Conservation (phyloP, 2,797 vertebrate genomes). For the Neopelma chrysocephalum region DNA sequence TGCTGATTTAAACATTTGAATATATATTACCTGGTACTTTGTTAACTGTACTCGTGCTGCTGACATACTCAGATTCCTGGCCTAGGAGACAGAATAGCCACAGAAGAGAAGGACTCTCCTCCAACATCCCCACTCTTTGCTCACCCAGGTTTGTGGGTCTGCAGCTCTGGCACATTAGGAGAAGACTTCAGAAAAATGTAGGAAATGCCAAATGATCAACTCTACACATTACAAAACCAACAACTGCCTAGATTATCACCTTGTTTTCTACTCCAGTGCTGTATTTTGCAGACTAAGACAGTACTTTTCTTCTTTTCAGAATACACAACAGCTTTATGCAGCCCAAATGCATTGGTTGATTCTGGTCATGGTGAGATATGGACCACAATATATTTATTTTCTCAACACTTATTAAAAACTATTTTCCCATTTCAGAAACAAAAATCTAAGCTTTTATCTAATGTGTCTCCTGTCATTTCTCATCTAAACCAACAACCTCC, state of each 20-base stretch:
- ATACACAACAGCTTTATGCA: not conserved
- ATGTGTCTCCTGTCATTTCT: not conserved
- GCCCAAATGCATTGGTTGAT: not conserved
- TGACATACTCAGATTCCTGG: not conserved
- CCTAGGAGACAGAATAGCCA: not conserved
- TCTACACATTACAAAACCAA: accelerated
- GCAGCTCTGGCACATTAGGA: accelerated
- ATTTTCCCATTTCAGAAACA: not conserved
- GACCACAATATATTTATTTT: not conserved
- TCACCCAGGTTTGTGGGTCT: not conserved
- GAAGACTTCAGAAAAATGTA: not conserved
- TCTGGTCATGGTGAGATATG: not conserved
- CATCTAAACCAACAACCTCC: not conserved
- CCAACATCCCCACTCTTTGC: not conserved
- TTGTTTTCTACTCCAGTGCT: not conserved
- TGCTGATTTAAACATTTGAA: not conserved
- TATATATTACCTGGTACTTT: accelerated
- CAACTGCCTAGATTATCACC: not conserved
- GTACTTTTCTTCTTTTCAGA: not conserved
- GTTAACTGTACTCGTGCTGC: not conserved
- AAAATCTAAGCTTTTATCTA: not conserved
- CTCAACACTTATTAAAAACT: not conserved
- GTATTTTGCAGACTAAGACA: not conserved
- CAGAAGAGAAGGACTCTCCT: not conserved
- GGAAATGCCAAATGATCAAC: not conserved